Evolutionary conservation across 2,113 vertebrate species (phyloP), one percentile per base, ranked within the genome.

Genomic region (Vidua macroura): DNA sequence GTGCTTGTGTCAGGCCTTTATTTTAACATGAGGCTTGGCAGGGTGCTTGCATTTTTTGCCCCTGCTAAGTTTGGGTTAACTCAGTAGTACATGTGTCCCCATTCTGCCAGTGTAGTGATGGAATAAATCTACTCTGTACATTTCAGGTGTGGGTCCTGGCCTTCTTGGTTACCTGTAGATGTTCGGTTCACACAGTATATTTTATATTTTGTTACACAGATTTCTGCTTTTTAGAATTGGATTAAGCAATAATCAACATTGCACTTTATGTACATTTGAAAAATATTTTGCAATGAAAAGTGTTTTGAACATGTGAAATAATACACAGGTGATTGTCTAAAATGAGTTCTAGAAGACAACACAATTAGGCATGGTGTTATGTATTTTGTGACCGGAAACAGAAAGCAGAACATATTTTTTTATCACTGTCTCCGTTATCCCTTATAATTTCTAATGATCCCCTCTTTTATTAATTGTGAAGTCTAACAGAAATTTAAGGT

Each of bases 331-430:
- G 20, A 49, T 17, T 46, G 17, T 51, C 30, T 73, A 81, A 91
- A 95, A 62, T 58, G 24, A 81, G 23, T 35, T 87, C 84, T 60
- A 67, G 10, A 79, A 91, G 15, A 46, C 10, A 81, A 74, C 52
- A 39, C 4, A 39, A 74, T 43, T 10, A 53, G 13, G 2, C 41
- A 81, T 2, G 0, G 14, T 27, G 0, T 22, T 53, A n/a, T 3
- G 2, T 16, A 41, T 43, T 77, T 89, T 9, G 11, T 59, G n/a
- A 39, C 11, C 2, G 13, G 49, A 83, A 76, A 53, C 13, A 78
- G 20, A 43, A 69, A 73, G 6, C 2, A 48, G 27, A 77, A 69
- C 8, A 19, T 8, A 2, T 6, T 56, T 70, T 77, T 52, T 37
- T 49, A 10, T 78, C 23, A 69, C 8, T 48, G 4, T 20, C 19